Evolutionary conservation across 2,113 vertebrate species (phyloP), one percentile per base, ranked within the genome.

Genomic region (Rostratula benghalensis): DNA sequence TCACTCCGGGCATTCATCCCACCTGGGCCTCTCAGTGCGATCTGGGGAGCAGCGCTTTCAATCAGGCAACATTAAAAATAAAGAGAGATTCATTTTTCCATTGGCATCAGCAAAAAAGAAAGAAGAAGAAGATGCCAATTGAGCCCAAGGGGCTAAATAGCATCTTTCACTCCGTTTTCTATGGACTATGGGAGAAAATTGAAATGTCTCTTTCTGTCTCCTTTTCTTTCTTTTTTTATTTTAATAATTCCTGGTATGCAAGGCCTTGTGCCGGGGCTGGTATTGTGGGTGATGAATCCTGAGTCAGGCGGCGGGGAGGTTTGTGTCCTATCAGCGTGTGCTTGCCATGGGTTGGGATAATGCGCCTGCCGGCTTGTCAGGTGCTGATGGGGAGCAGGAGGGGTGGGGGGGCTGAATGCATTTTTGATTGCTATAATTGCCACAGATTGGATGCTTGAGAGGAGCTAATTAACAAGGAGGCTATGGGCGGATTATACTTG

Each of bases 371-470:
- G 71, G 94, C 94, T 97, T 89, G 93, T 98, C 97, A 98, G 97
- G 98, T 98, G 97, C 98, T 46, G 97, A 96, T 65, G 94, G 94
- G 95, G 95, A 95, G 93, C 91, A 89, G 96, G 89, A 82, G 93
- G 91, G 95, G 89, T 59, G 95, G 84, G 94, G 94, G 88, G 87
- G 80, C 93, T 98, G 98, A 98, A 98, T 98, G 97, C 97, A 97
- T 97, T 98, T 98, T 98, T 98, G 97, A 98, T 98, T 98, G 98
- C 98, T 97, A 87, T 98, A 98, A 98, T 98, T 98, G 97, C 95
- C 18, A 95, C 95, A 98, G 96, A 98, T 98, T 98, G 97, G 97
- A 91, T 23, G 71, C 97, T 97, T 97, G 98, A 97, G 96, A 97
- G 96, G 27, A 94, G 95, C 94, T 96, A 96, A 97, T 98, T 97